Conservation (phyloP, 2,888 invertebrate species). For the Drosophila picticornis region DNA sequence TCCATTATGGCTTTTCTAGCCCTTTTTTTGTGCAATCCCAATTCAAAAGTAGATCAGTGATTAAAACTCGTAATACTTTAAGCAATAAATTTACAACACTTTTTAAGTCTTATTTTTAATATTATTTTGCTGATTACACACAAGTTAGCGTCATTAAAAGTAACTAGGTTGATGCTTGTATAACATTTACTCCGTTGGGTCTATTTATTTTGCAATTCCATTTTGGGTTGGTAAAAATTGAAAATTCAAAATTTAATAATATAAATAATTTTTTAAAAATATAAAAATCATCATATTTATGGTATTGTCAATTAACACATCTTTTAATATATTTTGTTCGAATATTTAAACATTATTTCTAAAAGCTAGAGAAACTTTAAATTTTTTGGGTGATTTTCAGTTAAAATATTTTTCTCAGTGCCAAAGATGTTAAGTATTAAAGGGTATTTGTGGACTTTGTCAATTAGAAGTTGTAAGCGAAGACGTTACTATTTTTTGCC, state of each 20-base stretch:
- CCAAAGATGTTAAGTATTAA: not conserved
- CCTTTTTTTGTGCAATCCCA: not conserved
- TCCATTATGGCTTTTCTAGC: not conserved
- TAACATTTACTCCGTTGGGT: not conserved
- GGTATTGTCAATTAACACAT: no score
- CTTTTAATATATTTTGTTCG: not conserved
- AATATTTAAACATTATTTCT: not conserved
- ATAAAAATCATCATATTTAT: no score
- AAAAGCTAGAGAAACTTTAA: not conserved
- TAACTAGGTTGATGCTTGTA: not conserved
- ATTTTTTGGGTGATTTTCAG: not conserved
- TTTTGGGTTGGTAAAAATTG: not conserved
- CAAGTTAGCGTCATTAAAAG: conserved; percentile 20
- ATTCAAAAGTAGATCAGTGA: conserved; percentile 16
- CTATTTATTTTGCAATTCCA: not conserved
- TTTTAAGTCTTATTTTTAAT: conserved; percentile 1
- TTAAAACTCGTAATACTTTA: not conserved
- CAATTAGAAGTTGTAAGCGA: conserved; percentile 7
- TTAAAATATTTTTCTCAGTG: not conserved
- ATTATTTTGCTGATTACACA: conserved; percentile 4
- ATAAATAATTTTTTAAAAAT: no score
- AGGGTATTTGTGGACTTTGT: conserved; percentile 8
- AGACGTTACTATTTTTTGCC: conserved; percentile 51
- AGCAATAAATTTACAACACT: not conserved
- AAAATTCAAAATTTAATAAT: no score